Evolutionary conservation across 2,888 invertebrate genomes (phyloP), one percentile per base, ranked within the genome.

Genomic region (Hemaris fuciformis): DNA sequence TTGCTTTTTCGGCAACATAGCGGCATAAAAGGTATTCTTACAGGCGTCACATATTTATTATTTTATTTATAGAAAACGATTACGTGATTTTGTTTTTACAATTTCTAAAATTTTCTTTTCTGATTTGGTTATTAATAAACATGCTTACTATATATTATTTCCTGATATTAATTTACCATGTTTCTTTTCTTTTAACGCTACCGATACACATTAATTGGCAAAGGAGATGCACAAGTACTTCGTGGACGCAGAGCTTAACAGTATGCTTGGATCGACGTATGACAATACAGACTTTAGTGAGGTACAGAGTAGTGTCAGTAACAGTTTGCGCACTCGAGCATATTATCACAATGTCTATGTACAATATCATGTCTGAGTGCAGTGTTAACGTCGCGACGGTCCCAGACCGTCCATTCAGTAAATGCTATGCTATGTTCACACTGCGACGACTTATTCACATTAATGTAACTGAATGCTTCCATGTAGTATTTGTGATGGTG

Each of bases 141-240:
- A 27, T 61, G 27, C 53, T 46, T 57, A 7, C 56, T 62, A 63
- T 64, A 67, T 64, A 68, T 72, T 79, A 67, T 75, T 81, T 79
- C 73, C 68, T 77, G 78, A 79, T 70, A 82, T 84, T 86, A 79
- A 85, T 86, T 85, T 86, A 76, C 31, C 82, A 81, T 70, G 81
- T 87, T 77, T 88, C 84, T 89, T 89, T 85, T 83, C 83, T 84
- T 89, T 90, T 88, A 88, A 89, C 85, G 91, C 90, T 83, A 89
- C 87, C 89, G 83, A 87, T 83, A 85, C 88, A 87, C 87, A 83
- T 83, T 86, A 85, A 89, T 91, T 90, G 89, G 88, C 93, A 93
- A 93, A 96, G 96, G 94, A 94, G 94, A 95, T 95, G 95, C 95
- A 95, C 94, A 95, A 94, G 89, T 95, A 96, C 94, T 96, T 95